These are phyloP conservation scores for Spondyliosoma cantharus DNA, from an alignment of 2,797 vertebrate genomes.

Conservation along the genomic window DNA sequence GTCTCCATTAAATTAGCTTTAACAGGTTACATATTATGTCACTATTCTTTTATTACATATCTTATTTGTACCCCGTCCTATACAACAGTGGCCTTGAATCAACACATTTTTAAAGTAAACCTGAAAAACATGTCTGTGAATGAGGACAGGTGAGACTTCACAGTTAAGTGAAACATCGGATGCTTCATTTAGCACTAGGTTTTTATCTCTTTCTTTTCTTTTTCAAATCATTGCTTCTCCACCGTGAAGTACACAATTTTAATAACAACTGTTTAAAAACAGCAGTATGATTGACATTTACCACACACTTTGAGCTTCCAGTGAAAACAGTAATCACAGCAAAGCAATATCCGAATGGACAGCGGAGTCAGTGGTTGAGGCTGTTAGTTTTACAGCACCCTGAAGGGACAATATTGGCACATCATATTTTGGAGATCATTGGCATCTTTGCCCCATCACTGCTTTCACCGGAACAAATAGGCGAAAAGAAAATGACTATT, in stretches of 20 bases:
- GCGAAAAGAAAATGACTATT: slow-evolving; percentile 48
- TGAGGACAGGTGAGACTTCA: not conserved
- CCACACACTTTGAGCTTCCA: not conserved
- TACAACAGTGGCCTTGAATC: not conserved
- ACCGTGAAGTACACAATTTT: not conserved
- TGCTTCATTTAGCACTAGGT: not conserved
- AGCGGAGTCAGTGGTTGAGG: slow-evolving; percentile 22
- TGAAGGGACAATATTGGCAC: slow-evolving; percentile 51
- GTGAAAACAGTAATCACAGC: slow-evolving; percentile 36
- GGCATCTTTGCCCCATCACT: slow-evolving; percentile 26
- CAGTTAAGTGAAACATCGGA: not conserved
- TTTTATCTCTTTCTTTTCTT: not conserved
- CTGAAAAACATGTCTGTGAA: not conserved
- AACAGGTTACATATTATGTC: not conserved
- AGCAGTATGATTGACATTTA: not conserved
- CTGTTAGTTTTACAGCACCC: slow-evolving; percentile 48
- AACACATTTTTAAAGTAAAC: not conserved
- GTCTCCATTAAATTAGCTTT: too few species aligned
- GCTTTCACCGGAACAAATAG: slow-evolving; percentile 42
- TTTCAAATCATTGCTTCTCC: not conserved
- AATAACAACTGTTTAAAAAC: not conserved
- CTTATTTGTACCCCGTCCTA: not conserved
- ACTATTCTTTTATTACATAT: not conserved
- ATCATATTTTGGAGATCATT: slow-evolving; percentile 49
- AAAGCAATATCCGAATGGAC: slow-evolving; percentile 31